These are phyloP conservation scores for Halichondria panicea DNA, from an alignment of 37 sponge, comb jelly and placozoan species.

Conservation along the genomic window DNA sequence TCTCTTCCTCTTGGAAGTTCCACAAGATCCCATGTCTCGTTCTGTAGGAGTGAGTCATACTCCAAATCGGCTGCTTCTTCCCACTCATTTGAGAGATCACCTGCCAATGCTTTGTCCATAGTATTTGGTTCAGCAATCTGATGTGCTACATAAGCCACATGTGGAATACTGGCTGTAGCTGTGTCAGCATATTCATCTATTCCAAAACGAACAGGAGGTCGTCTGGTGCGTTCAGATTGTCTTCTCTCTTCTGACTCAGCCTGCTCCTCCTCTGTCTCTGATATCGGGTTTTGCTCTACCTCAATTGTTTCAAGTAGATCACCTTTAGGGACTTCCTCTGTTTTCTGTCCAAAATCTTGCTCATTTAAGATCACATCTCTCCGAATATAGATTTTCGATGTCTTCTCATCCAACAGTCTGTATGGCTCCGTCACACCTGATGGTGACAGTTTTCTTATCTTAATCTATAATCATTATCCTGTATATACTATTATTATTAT, in stretches of 20 bases:
- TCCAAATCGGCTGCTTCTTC: constrained; percentile 45
- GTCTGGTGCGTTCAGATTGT: constrained; percentile 13
- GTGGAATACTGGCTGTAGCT: constrained; percentile 2
- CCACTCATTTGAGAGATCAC: constrained; percentile 32
- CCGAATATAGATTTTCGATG: no score
- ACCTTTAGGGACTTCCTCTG: no score
- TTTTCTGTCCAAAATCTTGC: no score
- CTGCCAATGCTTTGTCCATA: constrained; percentile 21
- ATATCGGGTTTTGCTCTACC: no score
- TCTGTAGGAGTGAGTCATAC: constrained; percentile 46
- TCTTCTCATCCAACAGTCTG: no score
- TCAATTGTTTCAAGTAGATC: no score
- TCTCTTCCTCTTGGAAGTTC: constrained; percentile 28
- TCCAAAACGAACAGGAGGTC: constrained; percentile 36
- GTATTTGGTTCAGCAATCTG: constrained; percentile 15
- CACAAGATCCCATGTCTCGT: constrained; percentile 59
- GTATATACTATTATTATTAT: no score
- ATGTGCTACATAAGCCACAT: constrained; percentile 1
- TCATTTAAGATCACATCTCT: no score
- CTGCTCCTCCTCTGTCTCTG: no score
- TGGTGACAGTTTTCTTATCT: no score
- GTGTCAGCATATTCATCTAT: constrained; percentile 48
- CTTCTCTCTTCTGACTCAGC: constrained; percentile 13
- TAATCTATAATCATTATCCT: no score
- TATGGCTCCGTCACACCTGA: no score